Conservation (phyloP, 2,113 vertebrate species). For the Chunga burmeisteri region DNA sequence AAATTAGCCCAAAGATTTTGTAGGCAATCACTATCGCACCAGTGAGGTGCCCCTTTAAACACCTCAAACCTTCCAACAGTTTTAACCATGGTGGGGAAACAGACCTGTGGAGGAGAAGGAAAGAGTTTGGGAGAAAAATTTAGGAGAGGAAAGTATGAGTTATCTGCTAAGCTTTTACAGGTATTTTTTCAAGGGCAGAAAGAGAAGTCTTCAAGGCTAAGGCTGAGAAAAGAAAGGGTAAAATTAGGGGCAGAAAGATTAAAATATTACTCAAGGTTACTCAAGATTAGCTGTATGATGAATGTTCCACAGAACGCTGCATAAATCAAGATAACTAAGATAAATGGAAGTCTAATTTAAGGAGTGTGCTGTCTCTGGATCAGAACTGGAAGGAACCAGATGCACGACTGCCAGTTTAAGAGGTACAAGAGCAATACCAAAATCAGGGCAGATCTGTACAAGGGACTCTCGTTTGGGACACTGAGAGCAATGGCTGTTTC, state of each 20-base stretch:
- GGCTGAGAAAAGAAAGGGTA: conserved; percentile 14
- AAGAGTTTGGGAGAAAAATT: neutral
- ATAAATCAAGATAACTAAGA: conserved; percentile 64
- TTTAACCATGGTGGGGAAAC: neutral
- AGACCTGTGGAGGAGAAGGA: neutral
- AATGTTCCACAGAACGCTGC: neutral
- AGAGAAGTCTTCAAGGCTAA: neutral
- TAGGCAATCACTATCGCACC: neutral
- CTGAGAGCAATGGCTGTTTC: neutral
- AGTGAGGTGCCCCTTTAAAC: neutral
- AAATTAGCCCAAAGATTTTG: neutral
- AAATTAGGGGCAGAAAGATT: conserved; percentile 39
- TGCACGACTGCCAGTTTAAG: neutral
- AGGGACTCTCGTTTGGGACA: neutral
- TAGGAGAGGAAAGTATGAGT: neutral
- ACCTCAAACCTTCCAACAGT: neutral
- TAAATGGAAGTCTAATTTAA: conserved; percentile 58
- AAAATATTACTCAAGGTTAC: conserved; percentile 58
- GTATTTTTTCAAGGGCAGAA: neutral
- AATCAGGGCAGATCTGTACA: neutral
- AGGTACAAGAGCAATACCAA: neutral
- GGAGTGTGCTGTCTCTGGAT: conserved; percentile 18
- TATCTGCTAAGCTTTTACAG: neutral
- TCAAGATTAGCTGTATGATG: conserved; percentile 54
- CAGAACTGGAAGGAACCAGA: conserved; percentile 2